Evolutionary conservation across 2,113 vertebrate species (phyloP).

Genomic region (Eulemur macaco): DNA sequence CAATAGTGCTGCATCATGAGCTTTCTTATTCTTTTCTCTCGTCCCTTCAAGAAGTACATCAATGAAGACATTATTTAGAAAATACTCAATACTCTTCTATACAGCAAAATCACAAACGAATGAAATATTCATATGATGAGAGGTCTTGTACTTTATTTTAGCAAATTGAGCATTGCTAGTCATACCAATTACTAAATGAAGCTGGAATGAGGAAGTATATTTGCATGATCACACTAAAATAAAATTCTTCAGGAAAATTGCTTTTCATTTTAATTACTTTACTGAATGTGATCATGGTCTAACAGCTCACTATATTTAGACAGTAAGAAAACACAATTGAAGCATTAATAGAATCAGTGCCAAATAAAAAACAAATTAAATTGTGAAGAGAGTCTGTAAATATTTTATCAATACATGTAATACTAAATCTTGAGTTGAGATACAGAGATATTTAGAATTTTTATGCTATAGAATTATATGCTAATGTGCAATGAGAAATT

Average conservation of each 20-base stretch:
- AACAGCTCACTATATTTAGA: neutral
- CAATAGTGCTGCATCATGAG: neutral
- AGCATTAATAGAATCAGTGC: neutral
- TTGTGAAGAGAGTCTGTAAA: neutral
- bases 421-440: neutral
- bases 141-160: neutral
- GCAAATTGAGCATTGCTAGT: conserved; percentile 23
- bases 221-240: neutral
- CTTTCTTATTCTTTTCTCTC: neutral
- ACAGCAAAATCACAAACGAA: neutral
- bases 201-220: neutral
- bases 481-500: neutral
- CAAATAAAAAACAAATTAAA: neutral
- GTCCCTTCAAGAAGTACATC: neutral
- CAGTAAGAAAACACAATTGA: neutral
- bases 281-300: neutral
- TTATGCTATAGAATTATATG: neutral
- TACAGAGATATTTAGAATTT: neutral
- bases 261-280: neutral
- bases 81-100: neutral
- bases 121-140: neutral
- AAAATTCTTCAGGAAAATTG: neutral
- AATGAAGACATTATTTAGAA: neutral
- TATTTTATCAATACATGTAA: neutral
- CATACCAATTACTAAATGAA: neutral